These are phyloP conservation scores for Casuarius casuarius DNA, from an alignment of 2,113 vertebrate genomes.

Conservation along the genomic window DNA sequence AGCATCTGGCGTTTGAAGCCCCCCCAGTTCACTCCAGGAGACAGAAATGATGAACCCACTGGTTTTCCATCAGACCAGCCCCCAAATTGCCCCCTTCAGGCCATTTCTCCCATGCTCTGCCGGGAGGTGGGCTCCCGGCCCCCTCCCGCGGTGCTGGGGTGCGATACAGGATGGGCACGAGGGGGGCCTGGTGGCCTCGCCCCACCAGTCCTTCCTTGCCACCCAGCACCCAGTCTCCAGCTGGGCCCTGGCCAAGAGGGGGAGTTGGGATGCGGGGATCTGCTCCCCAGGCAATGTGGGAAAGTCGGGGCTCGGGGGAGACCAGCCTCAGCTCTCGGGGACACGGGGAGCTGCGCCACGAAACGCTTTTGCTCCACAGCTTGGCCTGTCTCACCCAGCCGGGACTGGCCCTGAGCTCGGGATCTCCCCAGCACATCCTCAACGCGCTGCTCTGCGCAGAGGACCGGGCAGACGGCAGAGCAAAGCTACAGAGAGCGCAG, in stretches of 20 bases:
- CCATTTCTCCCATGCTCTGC: rapidly evolving
- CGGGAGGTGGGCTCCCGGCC: rapidly evolving
- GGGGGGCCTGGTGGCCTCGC: neutral
- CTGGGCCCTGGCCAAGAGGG: too few species aligned
- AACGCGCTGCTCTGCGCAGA: neutral
- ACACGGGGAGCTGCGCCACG: neutral
- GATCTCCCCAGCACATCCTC: neutral
- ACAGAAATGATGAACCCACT: neutral
- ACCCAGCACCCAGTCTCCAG: neutral
- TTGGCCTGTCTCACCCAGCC: neutral
- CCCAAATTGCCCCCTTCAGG: neutral
- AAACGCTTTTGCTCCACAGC: neutral
- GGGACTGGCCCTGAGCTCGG: neutral
- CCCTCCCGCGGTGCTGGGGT: neutral
- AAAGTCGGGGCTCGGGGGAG: too few species aligned
- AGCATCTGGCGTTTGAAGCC: neutral
- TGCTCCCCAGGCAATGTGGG: too few species aligned
- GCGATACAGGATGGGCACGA: neutral
- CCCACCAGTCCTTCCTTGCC: neutral
- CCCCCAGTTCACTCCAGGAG: neutral
- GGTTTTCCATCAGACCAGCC: neutral
- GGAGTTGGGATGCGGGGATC: too few species aligned
- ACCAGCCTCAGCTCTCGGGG: neutral
- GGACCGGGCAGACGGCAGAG: rapidly evolving
- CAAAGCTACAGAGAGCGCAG: neutral